Base-by-base conservation (phyloP, 2,888 invertebrate genomes). In the Myopa testacea region DNA sequence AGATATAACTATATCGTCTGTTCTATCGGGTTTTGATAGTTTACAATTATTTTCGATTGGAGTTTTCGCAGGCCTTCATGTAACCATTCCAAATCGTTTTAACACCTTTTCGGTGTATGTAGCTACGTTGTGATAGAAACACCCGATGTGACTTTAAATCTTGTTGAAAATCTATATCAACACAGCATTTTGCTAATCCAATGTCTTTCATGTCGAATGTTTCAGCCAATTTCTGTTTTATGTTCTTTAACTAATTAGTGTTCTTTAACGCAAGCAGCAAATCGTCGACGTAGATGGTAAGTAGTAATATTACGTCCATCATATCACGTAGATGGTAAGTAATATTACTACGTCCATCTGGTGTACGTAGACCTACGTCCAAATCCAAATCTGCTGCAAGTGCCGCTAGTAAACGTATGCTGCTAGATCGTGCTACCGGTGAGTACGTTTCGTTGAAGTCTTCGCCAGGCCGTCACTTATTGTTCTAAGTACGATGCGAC, bases 141-240 rank as follows among this genome's bases (percentile, higher is more conserved):
- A 50, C 12, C 50, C 12, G 50, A n/a, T n/a, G 6, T 50, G 50
- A 50, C 6, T 50, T 12, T 52, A 34, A 19, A 12, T 50, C 16
- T 69, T 69, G 69, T 79, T 77, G 12, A 69, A 82, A 82, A 34
- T 80, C 77, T 50, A 80, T 77, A 7, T 79, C 80, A 3, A 82
- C 10, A 52, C 81, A 82, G 52, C 71, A 71, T 16, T 81, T 81
- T 10, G 77, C 79, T 26, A 50, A 71, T 19, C 82, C 81, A 10
- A 82, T 52, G 72, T 81, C 80, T 70, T 81, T 82, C 79, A 81
- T 82, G 58, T 80, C 77, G 40, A 81, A 82, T 1, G 70, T 67
- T 72, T 78, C 50, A 1, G 73, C 62, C 52, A 81, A 63, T 6
- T 78, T 60, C 14, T 55, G 1, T 55, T 82, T 82, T 0, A 78